Base-by-base conservation (phyloP, 2,113 vertebrate species). In the Oryzias curvinotus region DNA sequence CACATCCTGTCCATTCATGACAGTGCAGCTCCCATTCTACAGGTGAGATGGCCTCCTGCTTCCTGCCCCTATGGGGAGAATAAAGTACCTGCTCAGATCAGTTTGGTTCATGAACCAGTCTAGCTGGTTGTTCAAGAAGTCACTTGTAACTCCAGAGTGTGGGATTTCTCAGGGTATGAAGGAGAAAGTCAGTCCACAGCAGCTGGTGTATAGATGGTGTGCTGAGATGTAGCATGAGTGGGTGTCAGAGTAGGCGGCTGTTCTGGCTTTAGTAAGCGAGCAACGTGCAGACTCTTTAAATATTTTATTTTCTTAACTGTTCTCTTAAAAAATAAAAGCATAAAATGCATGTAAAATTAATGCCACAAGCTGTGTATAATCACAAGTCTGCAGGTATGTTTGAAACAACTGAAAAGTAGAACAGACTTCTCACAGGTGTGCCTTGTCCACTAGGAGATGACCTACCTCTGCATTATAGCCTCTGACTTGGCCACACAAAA, bases 381-480 rank as follows among this genome's bases (percentile, higher is more conserved):
- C 8, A 10, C 36, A 36, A 36, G 8, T 12, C 36, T 13, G 36
- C 36, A 12, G 36, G 36, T 36, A 12, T 36, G 2, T 36, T 36
- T 36, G 10, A 36, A 36, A 36, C 10, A 10, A 36, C 12, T 36
- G 36, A 23, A 36, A 36, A 10, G 8, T 36, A 54, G 43, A 68
- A 7, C 49, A 43, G 64, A 54, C 51, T 65, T 67, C 56, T 56
- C 55, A 51, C 43, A 16, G 59, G 56, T 73, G 2, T 49, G 8
- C 55, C 73, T 21, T 83, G 71, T 88, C 87, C 65, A 76, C 50
- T 80, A 98, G 96, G 96, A 96, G 86, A 89, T 98, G 92, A 98
- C 96, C 84, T 98, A 98, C 87, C 93, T 98, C 47, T 98, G 96
- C 82, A 97, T 98, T 87, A 93, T 93, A 65, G 95, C 95, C 61